Base-by-base conservation (phyloP, 2,797 vertebrate genomes). In the Falco berigora region DNA sequence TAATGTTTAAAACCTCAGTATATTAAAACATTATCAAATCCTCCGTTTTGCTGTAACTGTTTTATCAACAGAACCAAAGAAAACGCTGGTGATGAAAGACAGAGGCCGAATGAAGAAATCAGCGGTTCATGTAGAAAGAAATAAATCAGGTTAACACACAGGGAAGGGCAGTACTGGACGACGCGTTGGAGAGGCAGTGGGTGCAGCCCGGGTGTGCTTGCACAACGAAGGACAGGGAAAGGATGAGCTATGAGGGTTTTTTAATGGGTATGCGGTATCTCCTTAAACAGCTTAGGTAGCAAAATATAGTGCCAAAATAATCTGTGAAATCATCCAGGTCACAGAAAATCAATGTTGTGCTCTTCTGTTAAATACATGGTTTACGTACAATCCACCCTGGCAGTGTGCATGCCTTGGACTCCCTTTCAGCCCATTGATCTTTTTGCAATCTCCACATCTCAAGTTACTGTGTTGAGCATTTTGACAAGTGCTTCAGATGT, bases 401-500 rank as follows among this genome's bases (percentile, higher is more conserved):
- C 71, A 61, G n/a, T 0, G 0, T 14, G 6, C 20, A 3, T 25
- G n/a, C 61, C 42, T 50, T 9, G 49, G 56, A 40, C 40, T 72
- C 61, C 38, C 34, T 87, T 77, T 53, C 68, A 89, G 49, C 42
- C n/a, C 58, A 58, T 2, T 8, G 42, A 25, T 46, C 19, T 6
- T 28, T 77, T 27, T 81, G 47, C 66, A 44, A 1, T 42, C 36
- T 75, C 61, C 81, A 23, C 4, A 46, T 28, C 42, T 40, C 40
- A 59, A 25, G 5, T 63, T 52, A 73, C 13, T 16, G 1, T 47
- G 36, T 10, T 13, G 47, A 80, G 47, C 28, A 8, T 46, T 42
- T 42, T 88, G 76, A 72, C 55, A 52, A 42, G 52, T 20, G 17
- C 40, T 87, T 85, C 25, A 40, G 76, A 38, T 49, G 30, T 30